Conservation (phyloP, 2,113 vertebrate species). For the Gadus chalcogrammus region DNA sequence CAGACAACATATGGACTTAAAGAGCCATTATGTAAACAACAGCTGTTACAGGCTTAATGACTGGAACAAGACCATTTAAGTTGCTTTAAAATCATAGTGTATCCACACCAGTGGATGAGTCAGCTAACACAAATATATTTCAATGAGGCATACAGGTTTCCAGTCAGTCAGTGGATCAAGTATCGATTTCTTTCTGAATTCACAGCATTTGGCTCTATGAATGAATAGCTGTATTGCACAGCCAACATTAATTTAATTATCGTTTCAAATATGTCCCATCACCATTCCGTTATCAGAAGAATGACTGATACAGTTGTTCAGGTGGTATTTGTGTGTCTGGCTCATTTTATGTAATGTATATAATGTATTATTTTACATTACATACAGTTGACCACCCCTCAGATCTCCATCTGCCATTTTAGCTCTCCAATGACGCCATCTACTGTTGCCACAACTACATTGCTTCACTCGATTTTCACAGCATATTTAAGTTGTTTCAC, state of each 20-base stretch:
- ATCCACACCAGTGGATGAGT: neutral
- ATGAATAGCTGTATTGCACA: conserved; percentile 17
- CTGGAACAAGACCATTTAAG: conserved; percentile 25
- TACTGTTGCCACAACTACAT: too few species aligned
- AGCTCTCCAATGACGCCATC: too few species aligned
- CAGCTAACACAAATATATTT: neutral
- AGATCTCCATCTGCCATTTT: too few species aligned
- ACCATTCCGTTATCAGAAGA: too few species aligned
- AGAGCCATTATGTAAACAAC: neutral
- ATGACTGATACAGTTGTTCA: neutral
- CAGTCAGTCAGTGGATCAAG: neutral
- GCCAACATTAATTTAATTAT: neutral
- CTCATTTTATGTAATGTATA: too few species aligned
- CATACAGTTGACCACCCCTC: too few species aligned
- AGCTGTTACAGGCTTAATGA: conserved; percentile 1
- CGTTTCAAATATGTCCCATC: too few species aligned
- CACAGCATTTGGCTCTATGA: conserved; percentile 40
- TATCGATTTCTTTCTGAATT: neutral
- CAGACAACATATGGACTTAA: neutral
- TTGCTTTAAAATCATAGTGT: neutral
- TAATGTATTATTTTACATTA: too few species aligned
- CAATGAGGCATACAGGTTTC: neutral
- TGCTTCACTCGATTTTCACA: too few species aligned
- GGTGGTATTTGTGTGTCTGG: too few species aligned
- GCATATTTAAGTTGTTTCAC: too few species aligned